Conservation (phyloP, 2,113 vertebrate genomes). For the Podocnemis expansa region DNA sequence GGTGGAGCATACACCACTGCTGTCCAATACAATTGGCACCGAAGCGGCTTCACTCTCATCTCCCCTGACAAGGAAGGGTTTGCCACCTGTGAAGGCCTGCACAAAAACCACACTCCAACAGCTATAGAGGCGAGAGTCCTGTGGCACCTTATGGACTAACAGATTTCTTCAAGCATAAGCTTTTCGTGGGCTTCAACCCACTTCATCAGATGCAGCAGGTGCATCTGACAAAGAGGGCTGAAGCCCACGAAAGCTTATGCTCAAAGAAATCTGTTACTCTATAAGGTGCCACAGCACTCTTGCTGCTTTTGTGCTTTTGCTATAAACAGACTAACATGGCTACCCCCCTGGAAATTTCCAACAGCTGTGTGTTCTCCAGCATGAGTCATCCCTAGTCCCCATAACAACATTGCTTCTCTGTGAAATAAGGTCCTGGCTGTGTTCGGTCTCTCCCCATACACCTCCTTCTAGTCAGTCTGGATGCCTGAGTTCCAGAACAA, state of each 20-base stretch:
- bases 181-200: too few species aligned
- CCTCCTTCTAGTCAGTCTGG: slow-evolving; percentile 23
- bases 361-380: slow-evolving; percentile 63
- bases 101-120: slow-evolving; percentile 36
- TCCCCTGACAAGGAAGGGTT: not conserved
- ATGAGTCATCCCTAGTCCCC: slow-evolving; percentile 63
- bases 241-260: too few species aligned
- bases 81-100: rapidly evolving
- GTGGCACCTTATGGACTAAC: too few species aligned
- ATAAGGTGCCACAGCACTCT: too few species aligned
- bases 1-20: not conserved
- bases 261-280: too few species aligned
- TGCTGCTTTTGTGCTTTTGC: too few species aligned
- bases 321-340: too few species aligned
- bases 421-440: slow-evolving; percentile 67
- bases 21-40: not conserved
- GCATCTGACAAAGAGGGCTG: too few species aligned
- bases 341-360: too few species aligned
- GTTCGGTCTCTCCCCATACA: slow-evolving; percentile 2
- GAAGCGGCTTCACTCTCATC: not conserved
- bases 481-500: not conserved
- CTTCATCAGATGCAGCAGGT: too few species aligned
- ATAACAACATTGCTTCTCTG: slow-evolving; percentile 70
- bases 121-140: too few species aligned
- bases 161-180: too few species aligned